phyloP scores from a whole-genome alignment of 2,888 invertebrate genomes.

The Rotaria macrura region DNA sequence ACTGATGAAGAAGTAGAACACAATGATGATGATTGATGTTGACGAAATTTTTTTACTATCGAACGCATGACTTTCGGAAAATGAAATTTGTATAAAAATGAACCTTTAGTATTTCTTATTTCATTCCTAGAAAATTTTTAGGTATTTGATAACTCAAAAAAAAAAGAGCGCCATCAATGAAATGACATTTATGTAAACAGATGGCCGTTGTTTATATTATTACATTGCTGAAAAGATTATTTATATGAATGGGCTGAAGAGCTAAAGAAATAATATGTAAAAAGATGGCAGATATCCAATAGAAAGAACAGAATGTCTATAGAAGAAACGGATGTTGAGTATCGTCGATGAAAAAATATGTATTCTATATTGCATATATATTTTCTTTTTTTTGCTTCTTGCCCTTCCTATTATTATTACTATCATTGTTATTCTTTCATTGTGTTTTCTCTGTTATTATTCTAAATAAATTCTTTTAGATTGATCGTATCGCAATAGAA shows the following conservation, averaged over 20 bases:
- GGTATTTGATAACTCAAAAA: too few relatives aligned
- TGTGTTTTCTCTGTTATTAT: neutral
- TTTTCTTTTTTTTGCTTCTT: neutral
- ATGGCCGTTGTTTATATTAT: neutral
- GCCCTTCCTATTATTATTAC: neutral
- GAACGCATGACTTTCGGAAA: neutral
- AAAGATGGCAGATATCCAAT: neutral
- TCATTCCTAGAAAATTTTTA: too few relatives aligned
- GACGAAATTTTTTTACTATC: neutral
- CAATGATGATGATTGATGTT: neutral
- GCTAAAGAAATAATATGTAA: neutral
- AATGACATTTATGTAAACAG: neutral
- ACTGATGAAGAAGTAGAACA: neutral
- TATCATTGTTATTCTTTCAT: slow-evolving; percentile 11
- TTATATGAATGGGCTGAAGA: neutral
- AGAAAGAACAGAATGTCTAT: neutral
- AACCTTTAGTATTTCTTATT: neutral
- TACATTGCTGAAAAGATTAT: neutral
- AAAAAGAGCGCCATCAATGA: neutral
- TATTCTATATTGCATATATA: neutral
- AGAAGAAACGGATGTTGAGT: neutral
- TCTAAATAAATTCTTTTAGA: neutral
- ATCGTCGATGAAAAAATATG: neutral
- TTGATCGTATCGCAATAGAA: neutral
- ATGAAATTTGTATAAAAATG: neutral